Evolutionary conservation across 1,140 invertebrate species (phyloP).

Genomic region (Ceratina australensis): DNA sequence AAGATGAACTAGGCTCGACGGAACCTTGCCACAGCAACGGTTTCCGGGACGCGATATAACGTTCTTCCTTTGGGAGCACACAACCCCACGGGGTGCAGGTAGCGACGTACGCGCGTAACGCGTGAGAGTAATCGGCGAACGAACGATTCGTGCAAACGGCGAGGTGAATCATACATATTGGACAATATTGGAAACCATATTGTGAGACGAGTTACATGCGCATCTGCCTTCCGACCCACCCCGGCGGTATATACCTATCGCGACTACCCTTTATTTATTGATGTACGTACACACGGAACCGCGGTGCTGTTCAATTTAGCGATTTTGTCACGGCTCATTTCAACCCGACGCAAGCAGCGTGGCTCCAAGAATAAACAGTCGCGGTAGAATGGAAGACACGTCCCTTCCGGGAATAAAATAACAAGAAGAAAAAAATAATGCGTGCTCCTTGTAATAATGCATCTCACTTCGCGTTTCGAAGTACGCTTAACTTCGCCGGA

Average conservation of each 20-base stretch:
- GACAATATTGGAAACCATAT: constrained; percentile 51
- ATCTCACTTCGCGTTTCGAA: too few species aligned
- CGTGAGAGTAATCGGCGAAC: constrained; percentile 10
- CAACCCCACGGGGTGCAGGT: neutral
- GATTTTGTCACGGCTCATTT: constrained; percentile 44
- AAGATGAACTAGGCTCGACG: constrained; percentile 1
- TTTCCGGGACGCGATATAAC: constrained; percentile 16
- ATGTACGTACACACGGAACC: neutral
- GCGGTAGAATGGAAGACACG: neutral
- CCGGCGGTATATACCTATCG: neutral
- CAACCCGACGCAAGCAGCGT: neutral
- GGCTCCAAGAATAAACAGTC: neutral
- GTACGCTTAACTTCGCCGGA: too few species aligned
- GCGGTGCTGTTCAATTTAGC: constrained; percentile 34
- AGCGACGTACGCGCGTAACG: neutral
- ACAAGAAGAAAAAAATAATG: neutral
- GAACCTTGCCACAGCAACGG: neutral
- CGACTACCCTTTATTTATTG: constrained; percentile 43
- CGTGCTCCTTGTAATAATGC: neutral
- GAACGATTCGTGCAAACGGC: constrained; percentile 38
- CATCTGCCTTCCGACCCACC: neutral
- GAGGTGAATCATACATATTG: constrained; percentile 54
- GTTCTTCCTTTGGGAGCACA: neutral
- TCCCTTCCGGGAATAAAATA: constrained; percentile 9
- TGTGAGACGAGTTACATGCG: constrained; percentile 28